A percentile compares a stretch with the other conserved stretches of the same genome.
Conservation (phyloP, 2,888 invertebrate genomes). For the Ectemnius cavifrons region DNA sequence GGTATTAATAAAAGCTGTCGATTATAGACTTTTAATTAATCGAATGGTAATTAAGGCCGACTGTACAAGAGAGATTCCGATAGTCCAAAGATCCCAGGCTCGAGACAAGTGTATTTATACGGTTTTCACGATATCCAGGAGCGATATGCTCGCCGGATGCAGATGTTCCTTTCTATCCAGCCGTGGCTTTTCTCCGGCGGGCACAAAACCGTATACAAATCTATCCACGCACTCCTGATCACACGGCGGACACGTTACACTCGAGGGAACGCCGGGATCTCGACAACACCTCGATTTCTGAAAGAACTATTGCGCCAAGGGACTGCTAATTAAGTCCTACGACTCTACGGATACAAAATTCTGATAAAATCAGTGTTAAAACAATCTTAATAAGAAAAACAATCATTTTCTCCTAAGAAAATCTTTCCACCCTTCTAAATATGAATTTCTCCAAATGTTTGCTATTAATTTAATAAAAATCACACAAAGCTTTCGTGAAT, state of each 20-base stretch:
- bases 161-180: constrained; percentile 51
- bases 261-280: constrained; percentile 19
- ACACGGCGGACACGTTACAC: constrained; percentile 30
- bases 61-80: too few species aligned
- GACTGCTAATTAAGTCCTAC: not conserved
- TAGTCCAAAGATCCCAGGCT: too few species aligned
- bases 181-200: constrained; percentile 34
- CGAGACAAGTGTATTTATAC: constrained; percentile 26
- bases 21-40: too few species aligned
- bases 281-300: constrained; percentile 6
- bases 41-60: too few species aligned
- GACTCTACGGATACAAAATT: not conserved
- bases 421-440: too few species aligned
- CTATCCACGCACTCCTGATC: constrained; percentile 56
- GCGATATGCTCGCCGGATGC: constrained; percentile 38
- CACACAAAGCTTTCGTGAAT: too few species aligned
- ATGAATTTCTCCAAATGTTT: too few species aligned
- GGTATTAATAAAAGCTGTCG: too few species aligned
- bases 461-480: too few species aligned
- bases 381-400: too few species aligned
- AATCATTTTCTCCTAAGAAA: too few species aligned
- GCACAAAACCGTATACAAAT: constrained; percentile 43
- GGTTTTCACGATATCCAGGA: constrained; percentile 38
- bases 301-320: not conserved
- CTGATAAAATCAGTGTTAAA: too few species aligned